Percentiles rank a stretch among this genome's conserved stretches.
These are phyloP conservation scores for Melanerpes formicivorus DNA, from an alignment of 2,113 vertebrate species.

Conservation along the genomic window DNA sequence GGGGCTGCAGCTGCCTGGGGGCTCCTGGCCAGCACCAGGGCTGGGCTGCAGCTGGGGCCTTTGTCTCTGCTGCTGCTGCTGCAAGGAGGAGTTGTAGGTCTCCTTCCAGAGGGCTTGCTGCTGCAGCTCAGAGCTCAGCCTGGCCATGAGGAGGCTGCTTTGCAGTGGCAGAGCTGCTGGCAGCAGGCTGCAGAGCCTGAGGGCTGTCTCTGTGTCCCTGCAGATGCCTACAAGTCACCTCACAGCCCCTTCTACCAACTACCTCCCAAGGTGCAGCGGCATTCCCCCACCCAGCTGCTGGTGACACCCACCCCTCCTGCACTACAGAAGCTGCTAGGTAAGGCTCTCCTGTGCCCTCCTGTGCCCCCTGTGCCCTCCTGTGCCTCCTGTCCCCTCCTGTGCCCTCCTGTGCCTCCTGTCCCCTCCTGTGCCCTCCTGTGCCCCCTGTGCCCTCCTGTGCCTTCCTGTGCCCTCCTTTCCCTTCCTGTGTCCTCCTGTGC, in stretches of 20 bases:
- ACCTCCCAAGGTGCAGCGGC: slow-evolving; percentile 97
- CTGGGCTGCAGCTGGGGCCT: background rate
- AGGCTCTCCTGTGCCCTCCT: background rate
- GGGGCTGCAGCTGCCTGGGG: background rate
- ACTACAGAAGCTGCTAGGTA: slow-evolving; percentile 96
- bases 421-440: too few species aligned
- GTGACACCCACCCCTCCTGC: slow-evolving; percentile 90
- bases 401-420: too few species aligned
- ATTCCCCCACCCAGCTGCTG: slow-evolving; percentile 89
- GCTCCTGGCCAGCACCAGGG: background rate
- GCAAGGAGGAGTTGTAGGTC: background rate
- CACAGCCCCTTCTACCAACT: slow-evolving; percentile 96
- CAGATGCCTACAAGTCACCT: slow-evolving; percentile 94
- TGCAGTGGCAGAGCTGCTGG: background rate
- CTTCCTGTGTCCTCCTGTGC: too few species aligned
- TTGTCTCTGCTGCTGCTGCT: background rate
- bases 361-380: too few species aligned
- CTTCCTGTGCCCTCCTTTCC: too few species aligned
- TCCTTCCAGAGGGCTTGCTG: background rate
- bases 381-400: too few species aligned
- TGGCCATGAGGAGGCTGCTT: fast-evolving
- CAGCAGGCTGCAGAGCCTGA: background rate
- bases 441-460: too few species aligned
- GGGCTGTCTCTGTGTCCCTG: background rate
- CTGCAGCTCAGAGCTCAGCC: fast-evolving